Conservation (phyloP, 2,888 invertebrate genomes). For the Lysandra coridon region DNA sequence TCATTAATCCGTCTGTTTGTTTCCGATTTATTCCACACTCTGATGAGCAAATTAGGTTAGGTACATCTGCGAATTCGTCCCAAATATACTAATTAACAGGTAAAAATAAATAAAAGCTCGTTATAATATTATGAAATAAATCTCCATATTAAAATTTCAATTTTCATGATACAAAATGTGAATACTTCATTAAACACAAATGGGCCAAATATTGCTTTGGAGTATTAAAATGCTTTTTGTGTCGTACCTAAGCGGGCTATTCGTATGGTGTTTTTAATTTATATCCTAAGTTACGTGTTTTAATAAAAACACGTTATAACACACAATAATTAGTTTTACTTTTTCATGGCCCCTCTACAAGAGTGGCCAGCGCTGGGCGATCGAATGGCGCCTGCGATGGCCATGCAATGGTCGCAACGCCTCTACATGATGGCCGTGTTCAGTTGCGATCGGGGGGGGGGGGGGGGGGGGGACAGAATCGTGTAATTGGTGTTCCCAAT, state of each 20-base stretch:
- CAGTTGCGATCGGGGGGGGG: no score
- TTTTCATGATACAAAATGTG: constrained; percentile 47
- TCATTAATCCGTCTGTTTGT: background rate
- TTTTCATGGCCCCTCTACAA: no score
- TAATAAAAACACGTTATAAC: no score
- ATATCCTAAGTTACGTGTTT: background rate
- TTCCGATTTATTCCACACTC: background rate
- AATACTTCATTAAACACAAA: constrained; percentile 71
- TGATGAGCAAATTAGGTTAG: constrained; percentile 6
- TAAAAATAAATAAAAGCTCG: background rate
- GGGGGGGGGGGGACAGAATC: no score
- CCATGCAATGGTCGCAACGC: no score
- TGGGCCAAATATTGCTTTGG: constrained; percentile 61
- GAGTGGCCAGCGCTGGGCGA: no score
- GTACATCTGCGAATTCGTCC: background rate
- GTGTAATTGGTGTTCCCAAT: no score
- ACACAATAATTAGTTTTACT: no score
- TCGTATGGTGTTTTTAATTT: background rate
- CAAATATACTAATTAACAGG: background rate
- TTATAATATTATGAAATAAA: constrained; percentile 8
- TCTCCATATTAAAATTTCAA: background rate
- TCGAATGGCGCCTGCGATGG: no score
- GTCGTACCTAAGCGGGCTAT: background rate
- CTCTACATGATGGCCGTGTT: no score
- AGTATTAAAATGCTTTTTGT: constrained; percentile 38